Percentiles rank a stretch among this genome's conserved stretches.
phyloP scores from a whole-genome alignment of 2,113 vertebrate genomes.

The Jacana jacana region DNA sequence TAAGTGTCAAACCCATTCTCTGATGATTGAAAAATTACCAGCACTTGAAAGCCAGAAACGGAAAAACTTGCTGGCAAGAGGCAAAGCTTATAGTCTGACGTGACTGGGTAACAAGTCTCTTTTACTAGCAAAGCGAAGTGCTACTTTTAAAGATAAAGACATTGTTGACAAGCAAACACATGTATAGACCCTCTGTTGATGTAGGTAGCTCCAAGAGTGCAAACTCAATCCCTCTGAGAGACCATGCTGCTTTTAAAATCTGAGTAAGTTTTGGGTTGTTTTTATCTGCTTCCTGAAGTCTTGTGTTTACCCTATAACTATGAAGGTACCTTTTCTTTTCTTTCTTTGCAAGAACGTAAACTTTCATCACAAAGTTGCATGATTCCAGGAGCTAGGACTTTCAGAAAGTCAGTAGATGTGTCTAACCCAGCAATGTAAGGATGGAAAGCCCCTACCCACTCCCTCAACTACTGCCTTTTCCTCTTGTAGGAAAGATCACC shows the following conservation, averaged over 20 bases:
- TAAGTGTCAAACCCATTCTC: background rate
- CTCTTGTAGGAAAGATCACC: background rate
- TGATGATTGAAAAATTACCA: background rate
- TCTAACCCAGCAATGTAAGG: background rate
- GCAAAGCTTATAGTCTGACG: background rate
- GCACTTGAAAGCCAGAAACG: background rate
- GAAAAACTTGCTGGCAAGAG: background rate
- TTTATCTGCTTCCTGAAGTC: background rate
- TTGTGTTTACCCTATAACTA: background rate
- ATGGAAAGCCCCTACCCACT: background rate
- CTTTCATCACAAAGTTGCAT: background rate
- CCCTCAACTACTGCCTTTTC: background rate
- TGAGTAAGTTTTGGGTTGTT: fast-evolving
- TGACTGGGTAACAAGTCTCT: background rate
- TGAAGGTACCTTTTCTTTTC: background rate
- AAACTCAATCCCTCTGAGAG: background rate
- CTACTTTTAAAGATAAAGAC: background rate
- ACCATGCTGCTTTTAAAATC: background rate
- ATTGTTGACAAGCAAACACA: background rate
- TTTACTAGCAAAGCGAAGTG: background rate
- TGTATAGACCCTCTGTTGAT: background rate
- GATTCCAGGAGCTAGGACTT: background rate
- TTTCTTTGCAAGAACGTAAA: background rate
- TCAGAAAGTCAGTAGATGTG: background rate
- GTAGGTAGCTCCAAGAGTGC: background rate